Evolutionary conservation across 2,797 vertebrate genomes (phyloP).

Genomic region (Remorina albescens): DNA sequence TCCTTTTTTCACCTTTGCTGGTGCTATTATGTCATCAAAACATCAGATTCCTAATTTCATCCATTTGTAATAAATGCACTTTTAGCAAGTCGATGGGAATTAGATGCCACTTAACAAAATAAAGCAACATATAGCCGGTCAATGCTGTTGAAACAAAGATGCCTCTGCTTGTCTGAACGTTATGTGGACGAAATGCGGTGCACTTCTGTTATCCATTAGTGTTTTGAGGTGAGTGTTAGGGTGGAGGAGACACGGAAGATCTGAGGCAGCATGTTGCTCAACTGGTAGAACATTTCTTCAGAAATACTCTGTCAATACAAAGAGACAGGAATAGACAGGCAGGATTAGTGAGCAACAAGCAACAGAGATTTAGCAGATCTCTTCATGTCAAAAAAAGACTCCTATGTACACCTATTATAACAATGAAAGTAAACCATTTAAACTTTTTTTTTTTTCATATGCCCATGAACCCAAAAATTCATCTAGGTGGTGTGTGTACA

Average conservation of each 20-base stretch:
- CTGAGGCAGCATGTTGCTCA: conserved; percentile 98
- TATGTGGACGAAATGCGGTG: background rate
- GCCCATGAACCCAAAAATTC: conserved; percentile 18
- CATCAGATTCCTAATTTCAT: background rate
- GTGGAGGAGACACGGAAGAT: conserved; percentile 98
- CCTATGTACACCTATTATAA: background rate
- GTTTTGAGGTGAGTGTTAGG: conserved; percentile 95
- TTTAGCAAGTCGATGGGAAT: background rate
- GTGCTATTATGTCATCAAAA: conserved; percentile 23
- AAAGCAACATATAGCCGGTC: background rate
- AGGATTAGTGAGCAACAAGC: conserved; percentile 28
- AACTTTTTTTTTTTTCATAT: background rate
- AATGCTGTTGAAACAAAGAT: conserved; percentile 1
- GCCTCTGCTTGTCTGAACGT: conserved; percentile 4
- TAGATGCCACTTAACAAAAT: conserved; percentile 8
- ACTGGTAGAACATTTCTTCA: conserved; percentile 98
- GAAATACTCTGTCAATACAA: conserved; percentile 91
- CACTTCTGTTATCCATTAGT: conserved; percentile 71
- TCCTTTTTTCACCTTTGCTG: conserved; percentile 19
- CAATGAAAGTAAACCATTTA: background rate
- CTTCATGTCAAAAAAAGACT: background rate
- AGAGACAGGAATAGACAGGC: conserved; percentile 34
- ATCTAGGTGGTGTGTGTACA: conserved; percentile 28
- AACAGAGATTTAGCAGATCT: conserved; percentile 7
- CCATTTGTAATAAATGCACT: background rate